Evolutionary conservation across 2,888 invertebrate genomes (phyloP).

Genomic region (Anaspis maculata): DNA sequence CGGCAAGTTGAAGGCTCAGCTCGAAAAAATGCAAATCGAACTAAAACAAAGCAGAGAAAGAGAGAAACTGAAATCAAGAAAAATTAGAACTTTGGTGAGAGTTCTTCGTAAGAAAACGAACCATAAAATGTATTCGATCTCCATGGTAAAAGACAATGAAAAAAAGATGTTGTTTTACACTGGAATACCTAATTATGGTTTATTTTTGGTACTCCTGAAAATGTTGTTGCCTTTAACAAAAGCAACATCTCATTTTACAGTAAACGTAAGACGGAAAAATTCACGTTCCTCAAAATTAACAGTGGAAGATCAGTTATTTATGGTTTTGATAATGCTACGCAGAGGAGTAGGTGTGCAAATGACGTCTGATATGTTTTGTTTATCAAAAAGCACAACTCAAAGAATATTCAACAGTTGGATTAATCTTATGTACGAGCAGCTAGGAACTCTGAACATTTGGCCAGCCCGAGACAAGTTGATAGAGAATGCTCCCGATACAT

Average conservation of each 20-base stretch:
- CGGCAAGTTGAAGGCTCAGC: too few relatives aligned
- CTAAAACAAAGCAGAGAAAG: too few relatives aligned
- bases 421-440: constrained; percentile 3
- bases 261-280: neutral
- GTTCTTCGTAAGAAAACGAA: too few relatives aligned
- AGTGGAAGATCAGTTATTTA: neutral
- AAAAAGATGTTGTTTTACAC: constrained; percentile 1
- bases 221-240: neutral
- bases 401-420: constrained; percentile 2
- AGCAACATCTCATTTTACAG: neutral
- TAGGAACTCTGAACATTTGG: constrained; percentile 12
- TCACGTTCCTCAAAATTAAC: neutral
- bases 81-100: too few relatives aligned
- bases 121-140: too few relatives aligned
- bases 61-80: too few relatives aligned
- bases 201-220: neutral
- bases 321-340: neutral
- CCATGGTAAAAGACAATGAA: too few relatives aligned
- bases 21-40: too few relatives aligned
- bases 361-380: constrained; percentile 1
- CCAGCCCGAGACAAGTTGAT: constrained; percentile 12
- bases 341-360: neutral
- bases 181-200: neutral
- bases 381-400: neutral
- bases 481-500: constrained; percentile 10